phyloP scores from a whole-genome alignment of 2,113 vertebrate genomes.

The Todiramphus saurophagus region DNA sequence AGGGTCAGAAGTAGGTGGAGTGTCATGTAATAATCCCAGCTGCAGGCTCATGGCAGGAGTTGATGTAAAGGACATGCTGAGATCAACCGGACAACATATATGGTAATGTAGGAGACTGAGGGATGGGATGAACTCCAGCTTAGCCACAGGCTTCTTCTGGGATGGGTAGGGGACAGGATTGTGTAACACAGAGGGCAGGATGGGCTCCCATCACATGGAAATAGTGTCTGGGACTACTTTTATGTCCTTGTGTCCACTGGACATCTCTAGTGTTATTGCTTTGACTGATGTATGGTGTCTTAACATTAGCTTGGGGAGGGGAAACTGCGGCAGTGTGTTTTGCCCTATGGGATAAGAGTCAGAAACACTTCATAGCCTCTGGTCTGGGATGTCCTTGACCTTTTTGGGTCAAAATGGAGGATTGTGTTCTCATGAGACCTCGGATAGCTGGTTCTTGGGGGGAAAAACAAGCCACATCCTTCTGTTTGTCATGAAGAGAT shows the following conservation, averaged over 20 bases:
- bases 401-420: not conserved
- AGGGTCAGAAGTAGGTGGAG: not conserved
- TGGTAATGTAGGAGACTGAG: not conserved
- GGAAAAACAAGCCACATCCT: not conserved
- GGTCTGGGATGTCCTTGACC: not conserved
- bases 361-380: not conserved
- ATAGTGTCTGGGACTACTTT: not conserved
- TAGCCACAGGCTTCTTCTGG: not conserved
- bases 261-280: not conserved
- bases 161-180: not conserved
- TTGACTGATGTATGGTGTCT: not conserved
- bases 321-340: not conserved
- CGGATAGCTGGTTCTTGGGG: not conserved
- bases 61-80: not conserved
- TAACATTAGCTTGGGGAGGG: not conserved
- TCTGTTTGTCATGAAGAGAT: not conserved
- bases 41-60: not conserved
- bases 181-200: not conserved
- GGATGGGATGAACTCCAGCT: not conserved
- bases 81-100: too few relatives aligned
- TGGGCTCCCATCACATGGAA: not conserved
- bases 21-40: not conserved
- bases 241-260: rapidly evolving
- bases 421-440: not conserved
- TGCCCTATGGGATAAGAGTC: not conserved